These are phyloP conservation scores for Pammene aurita DNA, from an alignment of 2,888 invertebrate species.

Conservation along the genomic window DNA sequence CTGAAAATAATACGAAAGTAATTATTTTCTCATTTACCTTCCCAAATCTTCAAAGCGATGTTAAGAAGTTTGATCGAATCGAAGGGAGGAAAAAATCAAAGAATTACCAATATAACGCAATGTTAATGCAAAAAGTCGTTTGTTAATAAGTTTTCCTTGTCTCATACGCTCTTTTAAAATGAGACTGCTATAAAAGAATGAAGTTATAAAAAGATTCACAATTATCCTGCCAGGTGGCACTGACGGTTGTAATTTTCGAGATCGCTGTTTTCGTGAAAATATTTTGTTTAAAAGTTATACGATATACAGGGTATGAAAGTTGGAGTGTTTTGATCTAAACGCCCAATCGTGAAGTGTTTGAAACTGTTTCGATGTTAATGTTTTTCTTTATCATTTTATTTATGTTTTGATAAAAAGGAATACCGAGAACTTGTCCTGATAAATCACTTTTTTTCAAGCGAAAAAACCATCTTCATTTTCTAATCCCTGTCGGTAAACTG, in stretches of 20 bases:
- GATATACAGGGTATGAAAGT: conserved; percentile 56
- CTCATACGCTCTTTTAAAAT: neutral
- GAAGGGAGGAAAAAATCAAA: conserved; percentile 70
- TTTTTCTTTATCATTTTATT: neutral
- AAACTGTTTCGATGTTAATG: conserved; percentile 8
- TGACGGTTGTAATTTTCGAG: conserved; percentile 62
- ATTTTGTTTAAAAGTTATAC: conserved; percentile 59
- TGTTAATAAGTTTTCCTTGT: neutral
- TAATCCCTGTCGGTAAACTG: too few species aligned
- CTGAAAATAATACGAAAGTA: conserved; percentile 69
- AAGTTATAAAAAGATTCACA: conserved; percentile 58
- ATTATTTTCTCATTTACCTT: conserved; percentile 75
- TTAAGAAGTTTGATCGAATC: conserved; percentile 72
- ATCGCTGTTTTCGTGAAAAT: conserved; percentile 55
- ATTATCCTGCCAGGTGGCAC: conserved; percentile 73
- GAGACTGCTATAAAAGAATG: conserved; percentile 42
- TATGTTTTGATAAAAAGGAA: neutral
- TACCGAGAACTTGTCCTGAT: neutral
- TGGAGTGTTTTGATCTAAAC: conserved; percentile 36
- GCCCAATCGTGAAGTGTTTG: conserved; percentile 10
- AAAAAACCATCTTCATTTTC: too few species aligned
- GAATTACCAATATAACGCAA: conserved; percentile 46
- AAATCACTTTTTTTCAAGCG: too few species aligned
- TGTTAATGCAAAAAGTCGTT: neutral
- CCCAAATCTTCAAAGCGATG: conserved; percentile 64